Conservation (phyloP, 2,113 vertebrate genomes). For the Panthera uncia region DNA sequence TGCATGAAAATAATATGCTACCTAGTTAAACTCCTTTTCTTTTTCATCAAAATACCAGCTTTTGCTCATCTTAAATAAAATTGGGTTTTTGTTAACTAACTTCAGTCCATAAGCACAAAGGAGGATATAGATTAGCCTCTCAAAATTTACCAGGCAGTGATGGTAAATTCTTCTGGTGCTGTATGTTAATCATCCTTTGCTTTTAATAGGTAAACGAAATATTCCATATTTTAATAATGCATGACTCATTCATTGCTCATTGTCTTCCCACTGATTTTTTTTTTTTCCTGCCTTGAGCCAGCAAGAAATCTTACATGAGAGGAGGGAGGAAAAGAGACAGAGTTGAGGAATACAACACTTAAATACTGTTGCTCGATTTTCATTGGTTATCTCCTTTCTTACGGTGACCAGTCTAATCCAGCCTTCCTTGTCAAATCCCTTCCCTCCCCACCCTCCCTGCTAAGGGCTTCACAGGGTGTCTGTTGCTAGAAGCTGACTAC, state of each 20-base stretch:
- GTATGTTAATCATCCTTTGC: slow-evolving; percentile 59
- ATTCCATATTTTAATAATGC: slow-evolving; percentile 78
- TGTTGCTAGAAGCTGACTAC: slow-evolving; percentile 82
- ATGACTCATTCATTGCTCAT: slow-evolving; percentile 87
- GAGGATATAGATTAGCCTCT: not conserved
- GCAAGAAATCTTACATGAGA: slow-evolving; percentile 79
- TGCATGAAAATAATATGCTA: not conserved
- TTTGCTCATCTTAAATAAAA: slow-evolving; percentile 32
- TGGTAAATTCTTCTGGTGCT: not conserved
- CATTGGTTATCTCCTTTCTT: slow-evolving; percentile 88
- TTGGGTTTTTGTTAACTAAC: not conserved
- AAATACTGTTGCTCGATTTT: slow-evolving; percentile 80
- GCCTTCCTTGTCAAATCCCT: slow-evolving; percentile 83
- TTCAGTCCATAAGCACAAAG: not conserved
- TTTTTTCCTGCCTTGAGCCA: slow-evolving; percentile 72
- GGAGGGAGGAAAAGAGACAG: slow-evolving; percentile 76
- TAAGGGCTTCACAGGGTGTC: slow-evolving; percentile 80
- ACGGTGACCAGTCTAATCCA: slow-evolving; percentile 88
- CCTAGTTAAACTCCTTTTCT: not conserved
- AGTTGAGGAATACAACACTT: slow-evolving; percentile 81
- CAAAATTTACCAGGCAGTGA: not conserved
- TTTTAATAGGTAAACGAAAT: slow-evolving; percentile 63
- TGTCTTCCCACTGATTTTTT: slow-evolving; percentile 81
- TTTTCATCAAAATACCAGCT: slow-evolving; percentile 25
- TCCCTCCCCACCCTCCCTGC: slow-evolving; percentile 80